Evolutionary conservation across 2,797 vertebrate genomes (phyloP).

Genomic region (Sparus aurata): DNA sequence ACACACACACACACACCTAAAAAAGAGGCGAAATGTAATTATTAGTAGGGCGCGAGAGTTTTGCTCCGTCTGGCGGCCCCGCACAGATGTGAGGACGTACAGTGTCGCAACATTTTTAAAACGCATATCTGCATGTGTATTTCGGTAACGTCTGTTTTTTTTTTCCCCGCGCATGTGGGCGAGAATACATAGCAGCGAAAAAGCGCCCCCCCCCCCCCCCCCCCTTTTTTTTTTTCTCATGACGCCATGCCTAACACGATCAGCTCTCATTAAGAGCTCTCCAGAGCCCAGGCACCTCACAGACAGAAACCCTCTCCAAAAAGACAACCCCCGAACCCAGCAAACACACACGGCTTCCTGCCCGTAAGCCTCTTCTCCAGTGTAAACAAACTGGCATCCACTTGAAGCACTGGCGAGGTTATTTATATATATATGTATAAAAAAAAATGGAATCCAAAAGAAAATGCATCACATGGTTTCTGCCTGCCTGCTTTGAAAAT

Average conservation of each 20-base stretch:
- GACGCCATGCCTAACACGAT: constrained; percentile 71
- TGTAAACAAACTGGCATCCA: constrained; percentile 72
- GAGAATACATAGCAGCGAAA: constrained; percentile 36
- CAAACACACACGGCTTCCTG: constrained; percentile 57
- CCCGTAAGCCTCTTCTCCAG: constrained; percentile 61
- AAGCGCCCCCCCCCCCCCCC: too few species aligned
- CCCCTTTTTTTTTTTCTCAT: constrained; percentile 43
- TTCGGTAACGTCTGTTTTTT: constrained; percentile 3
- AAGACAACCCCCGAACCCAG: constrained; percentile 67
- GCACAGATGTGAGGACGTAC: constrained; percentile 16
- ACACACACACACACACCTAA: constrained; percentile 25
- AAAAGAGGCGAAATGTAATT: constrained; percentile 44
- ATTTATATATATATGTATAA: constrained; percentile 41
- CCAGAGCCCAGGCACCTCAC: constrained; percentile 69
- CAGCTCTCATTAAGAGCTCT: constrained; percentile 79
- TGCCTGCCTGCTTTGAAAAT: constrained; percentile 11
- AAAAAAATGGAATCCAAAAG: constrained; percentile 52
- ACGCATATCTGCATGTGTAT: constrained; percentile 22
- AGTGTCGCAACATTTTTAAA: constrained; percentile 6
- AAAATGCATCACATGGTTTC: constrained; percentile 21
- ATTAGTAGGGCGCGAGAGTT: constrained; percentile 35
- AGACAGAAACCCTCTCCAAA: constrained; percentile 72
- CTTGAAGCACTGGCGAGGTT: constrained; percentile 64
- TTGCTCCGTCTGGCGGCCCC: not conserved
- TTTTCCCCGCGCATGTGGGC: constrained; percentile 5